Percentiles rank a stretch among this genome's conserved stretches.
These are phyloP conservation scores for Eclectus roratus DNA, from an alignment of 2,113 vertebrate genomes.

Conservation along the genomic window DNA sequence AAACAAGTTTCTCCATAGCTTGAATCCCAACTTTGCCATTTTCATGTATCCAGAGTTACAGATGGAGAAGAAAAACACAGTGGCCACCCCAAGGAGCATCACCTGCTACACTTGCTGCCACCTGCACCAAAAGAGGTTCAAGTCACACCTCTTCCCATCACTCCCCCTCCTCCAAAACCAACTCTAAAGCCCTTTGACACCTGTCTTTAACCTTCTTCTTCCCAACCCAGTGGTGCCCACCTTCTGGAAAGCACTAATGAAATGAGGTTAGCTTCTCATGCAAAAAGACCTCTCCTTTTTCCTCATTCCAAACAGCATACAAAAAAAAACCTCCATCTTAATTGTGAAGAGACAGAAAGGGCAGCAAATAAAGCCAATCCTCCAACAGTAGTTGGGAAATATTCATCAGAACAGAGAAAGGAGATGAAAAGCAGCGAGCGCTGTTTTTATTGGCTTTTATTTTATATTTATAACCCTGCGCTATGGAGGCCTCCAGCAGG, in stretches of 20 bases:
- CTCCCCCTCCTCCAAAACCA: not conserved
- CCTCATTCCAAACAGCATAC: accelerated
- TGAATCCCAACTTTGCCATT: not conserved
- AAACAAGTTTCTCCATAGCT: not conserved
- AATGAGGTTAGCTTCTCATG: not conserved
- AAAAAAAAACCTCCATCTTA: not conserved
- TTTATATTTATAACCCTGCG: slow-evolving; percentile 7
- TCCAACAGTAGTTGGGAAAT: not conserved
- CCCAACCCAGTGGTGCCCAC: not conserved
- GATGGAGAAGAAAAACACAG: not conserved
- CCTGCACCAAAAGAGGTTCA: not conserved
- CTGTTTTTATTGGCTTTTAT: not conserved
- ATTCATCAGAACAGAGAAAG: not conserved
- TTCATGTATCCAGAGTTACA: not conserved
- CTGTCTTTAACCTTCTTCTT: not conserved
- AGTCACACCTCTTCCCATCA: not conserved
- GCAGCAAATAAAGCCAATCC: not conserved
- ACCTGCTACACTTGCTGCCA: not conserved
- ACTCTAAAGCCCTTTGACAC: not conserved
- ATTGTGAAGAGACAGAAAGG: not conserved
- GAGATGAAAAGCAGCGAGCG: slow-evolving; percentile 1
- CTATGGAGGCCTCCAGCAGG: slow-evolving; percentile 39
- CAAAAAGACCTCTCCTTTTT: not conserved
- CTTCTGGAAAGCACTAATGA: not conserved
- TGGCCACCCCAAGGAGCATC: not conserved